These are phyloP conservation scores for Agapetus fuscipes DNA, from an alignment of 2,888 invertebrate genomes.

Conservation along the genomic window DNA sequence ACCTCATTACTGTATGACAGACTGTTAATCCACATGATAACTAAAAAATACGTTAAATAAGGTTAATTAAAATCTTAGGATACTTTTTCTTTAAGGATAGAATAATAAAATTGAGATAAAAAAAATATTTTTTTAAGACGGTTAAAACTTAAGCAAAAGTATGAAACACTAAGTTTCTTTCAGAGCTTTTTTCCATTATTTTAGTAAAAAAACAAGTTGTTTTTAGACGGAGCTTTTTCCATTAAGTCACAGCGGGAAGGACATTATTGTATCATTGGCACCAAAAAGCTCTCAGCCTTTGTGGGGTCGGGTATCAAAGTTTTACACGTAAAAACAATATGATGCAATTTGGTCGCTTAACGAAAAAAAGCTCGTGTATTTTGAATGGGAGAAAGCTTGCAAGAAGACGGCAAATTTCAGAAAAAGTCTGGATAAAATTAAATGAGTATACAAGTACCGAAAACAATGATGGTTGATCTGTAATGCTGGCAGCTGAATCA, in stretches of 20 bases:
- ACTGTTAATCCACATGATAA: no score
- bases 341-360: constrained; percentile 2
- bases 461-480: no score
- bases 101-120: no score
- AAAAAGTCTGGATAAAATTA: constrained; percentile 1
- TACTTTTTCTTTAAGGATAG: no score
- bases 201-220: constrained; percentile 2
- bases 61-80: no score
- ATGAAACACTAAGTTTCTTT: background rate
- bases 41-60: no score
- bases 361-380: background rate
- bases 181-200: constrained; percentile 3
- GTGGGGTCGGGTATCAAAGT: constrained; percentile 2
- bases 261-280: constrained; percentile 8
- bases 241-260: constrained; percentile 2
- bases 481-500: no score
- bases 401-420: no score
- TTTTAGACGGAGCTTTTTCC: constrained; percentile 4
- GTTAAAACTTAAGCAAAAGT: no score
- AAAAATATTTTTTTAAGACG: no score
- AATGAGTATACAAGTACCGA: constrained; percentile 2
- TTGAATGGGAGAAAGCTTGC: background rate
- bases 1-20: no score
- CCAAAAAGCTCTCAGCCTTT: constrained; percentile 5
- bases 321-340: constrained; percentile 4